phyloP scores from a whole-genome alignment of 2,113 vertebrate species.

The Haemorhous mexicanus region DNA sequence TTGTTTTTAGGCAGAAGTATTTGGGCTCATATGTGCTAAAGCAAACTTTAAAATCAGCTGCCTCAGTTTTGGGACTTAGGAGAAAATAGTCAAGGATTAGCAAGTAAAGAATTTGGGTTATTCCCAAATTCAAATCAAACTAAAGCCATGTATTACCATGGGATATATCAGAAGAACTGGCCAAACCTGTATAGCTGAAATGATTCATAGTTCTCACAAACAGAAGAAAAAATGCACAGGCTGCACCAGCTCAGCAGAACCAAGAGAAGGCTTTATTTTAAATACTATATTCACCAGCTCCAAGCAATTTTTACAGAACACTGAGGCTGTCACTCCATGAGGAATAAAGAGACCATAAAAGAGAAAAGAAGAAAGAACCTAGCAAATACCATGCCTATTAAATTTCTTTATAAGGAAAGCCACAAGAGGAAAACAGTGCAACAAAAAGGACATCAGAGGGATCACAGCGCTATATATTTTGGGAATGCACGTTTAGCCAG shows the following conservation, averaged over 20 bases:
- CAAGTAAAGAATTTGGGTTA: background rate
- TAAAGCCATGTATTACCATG: background rate
- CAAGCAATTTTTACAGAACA: background rate
- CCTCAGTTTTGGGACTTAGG: background rate
- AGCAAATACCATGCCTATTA: background rate
- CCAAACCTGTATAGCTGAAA: constrained; percentile 29
- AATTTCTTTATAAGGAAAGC: background rate
- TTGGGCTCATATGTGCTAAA: background rate
- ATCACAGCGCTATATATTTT: background rate
- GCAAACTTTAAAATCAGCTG: background rate
- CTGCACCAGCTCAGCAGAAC: background rate
- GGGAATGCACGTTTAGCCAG: background rate
- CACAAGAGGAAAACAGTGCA: background rate
- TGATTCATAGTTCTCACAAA: background rate
- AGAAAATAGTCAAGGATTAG: background rate
- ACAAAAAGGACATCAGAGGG: background rate
- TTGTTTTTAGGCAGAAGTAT: background rate
- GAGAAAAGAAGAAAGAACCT: background rate
- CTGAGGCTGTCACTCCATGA: background rate
- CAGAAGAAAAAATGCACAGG: background rate
- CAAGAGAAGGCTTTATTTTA: background rate
- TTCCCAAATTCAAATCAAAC: background rate
- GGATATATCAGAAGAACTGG: constrained; percentile 13
- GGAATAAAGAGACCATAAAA: background rate
- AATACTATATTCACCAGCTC: background rate